phyloP scores from a whole-genome alignment of 2,113 vertebrate genomes.

The Pachycephala philippinensis region DNA sequence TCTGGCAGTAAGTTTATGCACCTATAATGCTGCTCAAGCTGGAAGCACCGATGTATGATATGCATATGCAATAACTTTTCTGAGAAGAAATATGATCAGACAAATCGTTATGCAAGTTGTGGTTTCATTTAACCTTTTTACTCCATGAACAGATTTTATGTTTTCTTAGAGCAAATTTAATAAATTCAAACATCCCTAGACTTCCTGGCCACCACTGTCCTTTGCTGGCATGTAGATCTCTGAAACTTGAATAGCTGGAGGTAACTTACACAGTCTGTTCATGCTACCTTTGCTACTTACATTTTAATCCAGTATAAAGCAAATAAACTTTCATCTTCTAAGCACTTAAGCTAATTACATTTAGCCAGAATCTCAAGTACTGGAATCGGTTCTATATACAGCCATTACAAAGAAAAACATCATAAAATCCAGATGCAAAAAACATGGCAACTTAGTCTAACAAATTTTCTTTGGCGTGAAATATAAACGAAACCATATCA shows the following conservation, averaged over 20 bases:
- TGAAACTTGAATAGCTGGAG: conserved; percentile 29
- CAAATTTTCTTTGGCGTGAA: conserved; percentile 68
- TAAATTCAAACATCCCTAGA: conserved; percentile 61
- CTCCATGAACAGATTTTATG: background rate
- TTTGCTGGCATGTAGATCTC: background rate
- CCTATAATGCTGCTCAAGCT: background rate
- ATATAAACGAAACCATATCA: conserved; percentile 19
- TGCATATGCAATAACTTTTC: conserved; percentile 3
- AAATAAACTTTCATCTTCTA: conserved; percentile 68
- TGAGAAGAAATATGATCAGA: conserved; percentile 51
- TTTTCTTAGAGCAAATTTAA: conserved; percentile 65
- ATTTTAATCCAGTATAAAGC: conserved; percentile 62
- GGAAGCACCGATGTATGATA: background rate
- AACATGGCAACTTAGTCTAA: conserved; percentile 57
- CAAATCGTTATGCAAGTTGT: conserved; percentile 17
- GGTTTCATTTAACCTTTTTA: conserved; percentile 67
- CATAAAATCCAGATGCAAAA: conserved; percentile 72
- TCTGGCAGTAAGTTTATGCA: background rate
- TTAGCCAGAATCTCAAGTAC: conserved; percentile 33
- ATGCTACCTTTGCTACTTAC: conserved; percentile 53
- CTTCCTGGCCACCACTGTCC: conserved; percentile 61
- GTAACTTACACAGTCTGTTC: conserved; percentile 13
- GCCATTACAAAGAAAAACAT: conserved; percentile 58
- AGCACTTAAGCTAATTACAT: conserved; percentile 69
- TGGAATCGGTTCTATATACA: conserved; percentile 15